A percentile compares a stretch with the other conserved stretches of the same genome.
Conservation (phyloP, 1,140 invertebrate genomes). For the Brachionus sp. region DNA sequence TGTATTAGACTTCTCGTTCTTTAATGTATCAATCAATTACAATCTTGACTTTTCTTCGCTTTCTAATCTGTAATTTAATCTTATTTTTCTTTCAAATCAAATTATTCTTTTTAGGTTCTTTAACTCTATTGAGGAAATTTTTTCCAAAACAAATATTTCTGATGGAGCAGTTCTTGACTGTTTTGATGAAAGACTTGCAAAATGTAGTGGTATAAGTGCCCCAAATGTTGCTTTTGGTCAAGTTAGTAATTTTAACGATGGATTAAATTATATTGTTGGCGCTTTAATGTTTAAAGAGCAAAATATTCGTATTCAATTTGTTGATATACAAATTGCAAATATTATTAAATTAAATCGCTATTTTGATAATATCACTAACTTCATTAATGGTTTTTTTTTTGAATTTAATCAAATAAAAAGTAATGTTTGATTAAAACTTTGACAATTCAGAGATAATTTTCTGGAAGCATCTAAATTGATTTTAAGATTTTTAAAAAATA, state of each 20-base stretch:
- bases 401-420: slow-evolving; percentile 9
- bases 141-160: not conserved
- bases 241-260: not conserved
- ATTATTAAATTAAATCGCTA: not conserved
- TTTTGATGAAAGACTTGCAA: not conserved
- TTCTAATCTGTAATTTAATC: not conserved
- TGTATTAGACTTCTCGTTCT: not conserved
- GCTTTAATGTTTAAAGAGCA: not conserved
- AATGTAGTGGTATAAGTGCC: not conserved
- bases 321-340: not conserved
- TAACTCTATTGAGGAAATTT: not conserved
- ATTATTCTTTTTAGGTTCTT: not conserved
- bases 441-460: too few species aligned
- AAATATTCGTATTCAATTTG: not conserved
- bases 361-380: not conserved
- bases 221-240: not conserved
- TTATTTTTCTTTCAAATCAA: not conserved
- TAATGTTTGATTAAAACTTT: not conserved
- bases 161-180: not conserved
- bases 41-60: not conserved
- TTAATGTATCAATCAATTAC: not conserved
- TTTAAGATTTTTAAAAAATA: too few species aligned
- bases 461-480: too few species aligned
- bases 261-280: not conserved
- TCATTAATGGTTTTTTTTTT: slow-evolving; percentile 17